These are phyloP conservation scores for Nomada lathburiana DNA, from an alignment of 2,888 invertebrate species.

Conservation along the genomic window DNA sequence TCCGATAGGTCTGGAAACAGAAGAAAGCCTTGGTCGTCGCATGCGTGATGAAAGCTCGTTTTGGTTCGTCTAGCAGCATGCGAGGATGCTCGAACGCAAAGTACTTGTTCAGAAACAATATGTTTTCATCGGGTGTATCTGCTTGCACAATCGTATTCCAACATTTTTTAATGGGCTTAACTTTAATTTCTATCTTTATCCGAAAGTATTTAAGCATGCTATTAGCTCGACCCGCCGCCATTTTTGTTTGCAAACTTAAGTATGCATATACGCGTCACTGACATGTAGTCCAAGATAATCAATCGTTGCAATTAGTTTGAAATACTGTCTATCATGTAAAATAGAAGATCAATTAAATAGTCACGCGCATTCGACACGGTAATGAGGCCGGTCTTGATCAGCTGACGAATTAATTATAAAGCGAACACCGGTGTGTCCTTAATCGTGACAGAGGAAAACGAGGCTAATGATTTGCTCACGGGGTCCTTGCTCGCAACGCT, in stretches of 20 bases:
- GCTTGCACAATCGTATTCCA: neutral
- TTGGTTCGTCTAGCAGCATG: conserved; percentile 25
- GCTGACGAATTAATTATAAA: conserved; percentile 47
- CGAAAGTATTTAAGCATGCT: too few relatives aligned
- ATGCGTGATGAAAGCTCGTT: conserved; percentile 54
- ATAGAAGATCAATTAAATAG: neutral
- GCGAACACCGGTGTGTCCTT: conserved; percentile 20
- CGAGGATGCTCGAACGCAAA: conserved; percentile 28
- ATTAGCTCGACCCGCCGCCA: neutral
- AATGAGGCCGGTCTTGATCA: conserved; percentile 7
- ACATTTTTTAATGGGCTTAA: neutral
- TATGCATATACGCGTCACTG: neutral
- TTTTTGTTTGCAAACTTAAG: neutral
- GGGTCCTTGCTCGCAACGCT: conserved; percentile 26
- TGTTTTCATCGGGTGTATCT: neutral
- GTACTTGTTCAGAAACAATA: conserved; percentile 20
- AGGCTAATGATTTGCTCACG: conserved; percentile 29
- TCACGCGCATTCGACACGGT: neutral
- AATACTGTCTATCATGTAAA: neutral
- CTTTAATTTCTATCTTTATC: too few relatives aligned
- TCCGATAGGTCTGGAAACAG: conserved; percentile 31
- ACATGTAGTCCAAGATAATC: neutral
- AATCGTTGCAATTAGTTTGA: neutral
- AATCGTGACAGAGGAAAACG: conserved; percentile 35
- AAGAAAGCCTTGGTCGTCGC: conserved; percentile 34